These are phyloP conservation scores for Drosophila setifemur DNA, from an alignment of 1,140 invertebrate genomes.

Conservation along the genomic window DNA sequence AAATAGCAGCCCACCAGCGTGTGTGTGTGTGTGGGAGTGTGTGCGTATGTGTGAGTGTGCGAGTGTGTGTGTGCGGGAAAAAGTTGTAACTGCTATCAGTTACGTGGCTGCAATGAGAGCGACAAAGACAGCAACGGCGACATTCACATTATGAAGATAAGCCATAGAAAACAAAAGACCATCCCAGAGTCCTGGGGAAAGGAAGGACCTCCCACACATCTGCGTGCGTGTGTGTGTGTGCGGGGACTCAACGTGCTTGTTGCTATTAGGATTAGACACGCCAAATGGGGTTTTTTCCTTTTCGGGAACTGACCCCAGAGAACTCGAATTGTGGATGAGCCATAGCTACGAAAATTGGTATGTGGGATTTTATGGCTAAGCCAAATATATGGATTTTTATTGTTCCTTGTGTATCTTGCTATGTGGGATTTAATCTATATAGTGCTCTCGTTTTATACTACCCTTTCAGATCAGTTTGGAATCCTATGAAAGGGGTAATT, in stretches of 20 bases:
- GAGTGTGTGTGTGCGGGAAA: constrained; percentile 20
- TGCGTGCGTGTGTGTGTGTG: background rate
- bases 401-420: no score
- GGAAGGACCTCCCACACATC: constrained; percentile 3
- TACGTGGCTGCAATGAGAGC: constrained; percentile 60
- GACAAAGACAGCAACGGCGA: constrained; percentile 48
- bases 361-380: no score
- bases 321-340: background rate
- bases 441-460: no score
- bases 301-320: constrained; percentile 6
- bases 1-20: constrained; percentile 41
- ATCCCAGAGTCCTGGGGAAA: constrained; percentile 25
- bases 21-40: background rate
- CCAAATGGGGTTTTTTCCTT: constrained; percentile 21
- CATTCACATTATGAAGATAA: constrained; percentile 78
- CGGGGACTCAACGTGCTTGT: constrained; percentile 42
- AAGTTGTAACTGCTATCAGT: constrained; percentile 73
- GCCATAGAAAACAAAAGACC: constrained; percentile 73
- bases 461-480: no score
- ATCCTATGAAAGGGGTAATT: no score
- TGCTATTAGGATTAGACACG: constrained; percentile 49
- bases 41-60: constrained; percentile 2
- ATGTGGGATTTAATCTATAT: no score
- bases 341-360: background rate
- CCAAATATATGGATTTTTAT: no score